Evolutionary conservation across 2,113 vertebrate genomes (phyloP), one percentile per base, ranked within the genome.

Genomic region (Tor tambroides): DNA sequence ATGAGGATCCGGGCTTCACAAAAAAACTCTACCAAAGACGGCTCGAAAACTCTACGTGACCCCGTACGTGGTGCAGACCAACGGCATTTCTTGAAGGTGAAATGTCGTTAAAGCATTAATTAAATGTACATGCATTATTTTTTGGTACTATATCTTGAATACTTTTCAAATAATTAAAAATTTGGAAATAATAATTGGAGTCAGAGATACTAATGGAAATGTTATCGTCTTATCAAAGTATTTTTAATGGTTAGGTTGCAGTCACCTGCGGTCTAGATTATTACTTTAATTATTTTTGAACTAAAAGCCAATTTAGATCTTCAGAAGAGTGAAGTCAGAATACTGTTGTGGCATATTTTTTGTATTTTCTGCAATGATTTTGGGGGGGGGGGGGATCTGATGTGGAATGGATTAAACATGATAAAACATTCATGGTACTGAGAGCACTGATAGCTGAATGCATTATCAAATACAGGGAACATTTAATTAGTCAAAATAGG

Each of bases 1-100:
- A 95, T 93, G 93, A 94, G 92, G 87, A 91, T 84, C 87, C 54
- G 86, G 86, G 88, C n/a, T 80, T 65, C 11, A 77, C 51, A 61
- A 28, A 56, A 8, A 59, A 8, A 56, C 32, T 51, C 26, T 49
- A 32, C n/a, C 17, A 78, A 15, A 78, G 75, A 54, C 26, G 7
- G n/a, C n/a, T 78, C 4, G 3, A 46, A 78, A 54, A 51, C 26
- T 10, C 14, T 51, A 4, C 6, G 26, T 32, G 46, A 78, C 75
- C 75, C 75, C 8, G 2, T 46, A 28, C 5, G 41, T 46, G 8
- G 21, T 69, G 41, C 7, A 83, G 61, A 49, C 38, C 80, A 43
- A 11, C 32, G 61, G 10, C 15, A 38, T 54, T 69, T 72, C 65
- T 72, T 12, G 0, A 67, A 30, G 61, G 80, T 28, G 3, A 67